Percentiles rank a stretch among this genome's conserved stretches.
These are phyloP conservation scores for Thereva unica DNA, from an alignment of 2,888 invertebrate genomes.

Conservation along the genomic window DNA sequence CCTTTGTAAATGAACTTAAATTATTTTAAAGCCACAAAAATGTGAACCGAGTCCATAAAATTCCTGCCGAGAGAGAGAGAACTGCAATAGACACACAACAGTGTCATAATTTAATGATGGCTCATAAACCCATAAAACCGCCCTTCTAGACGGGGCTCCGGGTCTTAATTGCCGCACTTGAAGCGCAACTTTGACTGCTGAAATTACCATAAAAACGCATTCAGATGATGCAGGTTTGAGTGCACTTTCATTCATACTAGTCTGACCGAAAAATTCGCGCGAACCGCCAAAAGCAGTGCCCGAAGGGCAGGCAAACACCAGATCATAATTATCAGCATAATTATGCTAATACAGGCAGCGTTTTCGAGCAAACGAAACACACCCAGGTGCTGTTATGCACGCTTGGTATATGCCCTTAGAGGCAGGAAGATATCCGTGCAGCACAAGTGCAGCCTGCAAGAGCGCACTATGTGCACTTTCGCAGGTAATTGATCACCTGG, in stretches of 20 bases:
- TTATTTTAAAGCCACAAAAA: too few relatives aligned
- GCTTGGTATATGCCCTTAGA: neutral
- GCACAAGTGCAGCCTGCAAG: too few relatives aligned
- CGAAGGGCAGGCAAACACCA: constrained; percentile 3
- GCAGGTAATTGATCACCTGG: constrained; percentile 19
- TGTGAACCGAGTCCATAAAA: too few relatives aligned
- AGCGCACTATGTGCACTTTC: neutral
- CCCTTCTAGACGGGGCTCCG: neutral
- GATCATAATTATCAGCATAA: constrained; percentile 24
- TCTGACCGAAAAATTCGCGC: neutral
- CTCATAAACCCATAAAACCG: constrained; percentile 10
- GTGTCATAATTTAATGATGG: neutral
- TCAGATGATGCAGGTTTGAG: neutral
- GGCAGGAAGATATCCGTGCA: too few relatives aligned
- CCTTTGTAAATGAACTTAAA: too few relatives aligned
- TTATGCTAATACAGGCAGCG: constrained; percentile 22
- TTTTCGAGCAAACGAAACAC: constrained; percentile 22
- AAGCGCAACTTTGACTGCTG: constrained; percentile 8
- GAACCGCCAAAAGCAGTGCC: neutral
- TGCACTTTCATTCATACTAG: constrained; percentile 23
- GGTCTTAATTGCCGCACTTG: constrained; percentile 11
- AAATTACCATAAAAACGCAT: constrained; percentile 26
- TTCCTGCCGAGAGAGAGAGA: too few relatives aligned
- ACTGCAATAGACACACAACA: neutral
- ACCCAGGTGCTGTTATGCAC: constrained; percentile 19